Base-by-base conservation (phyloP, 2,113 vertebrate species). In the Megaceryle maxima region DNA sequence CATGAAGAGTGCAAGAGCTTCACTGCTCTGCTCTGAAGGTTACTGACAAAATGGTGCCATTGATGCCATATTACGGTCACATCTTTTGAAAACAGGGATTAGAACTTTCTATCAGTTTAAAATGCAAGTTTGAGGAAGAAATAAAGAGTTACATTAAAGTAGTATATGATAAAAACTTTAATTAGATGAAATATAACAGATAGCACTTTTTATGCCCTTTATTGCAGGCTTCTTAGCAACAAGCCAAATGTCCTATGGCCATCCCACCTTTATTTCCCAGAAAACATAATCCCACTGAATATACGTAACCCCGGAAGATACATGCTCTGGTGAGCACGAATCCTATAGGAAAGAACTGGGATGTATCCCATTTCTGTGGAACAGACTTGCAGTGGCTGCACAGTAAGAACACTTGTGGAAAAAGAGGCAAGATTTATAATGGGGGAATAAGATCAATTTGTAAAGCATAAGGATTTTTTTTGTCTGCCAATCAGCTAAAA, bases 191-290 rank as follows among this genome's bases (percentile, higher is more conserved):
- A 37, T 56, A 7, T 5, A 75, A 73, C 16, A 79, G 39, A 51
- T 10, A 41, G 1, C 2, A 6, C 41, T 72, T 68, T 81, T 60
- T 39, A n/a, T 6, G 31, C 29, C 20, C 50, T 73, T 64, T 66
- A 9, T 5, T 13, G 17, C 26, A n/a, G 33, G 28, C 50, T 85
- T 89, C 53, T 15, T 15, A 93, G 60, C 55, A 76, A 60, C 16
- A 78, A 63, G 24, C 33, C 0, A 0, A 24, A 31, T n/a, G n/a
- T 83, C 73, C 51, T 33, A 22, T 2, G 5, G 37, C 51, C 48
- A 60, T 16, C 56, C 67, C 60, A 48, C 14, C 69, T 77, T 33
- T 66, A 9, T 39, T 68, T 68, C 35, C 60, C 60, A 91, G 63
- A 46, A 67, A 76, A 70, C 66, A 39, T 39, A 76, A 82, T 35